Percentiles rank a stretch among this genome's conserved stretches.
These are phyloP conservation scores for Meliscaeva auricollis DNA, from an alignment of 2,888 invertebrate genomes.

Conservation along the genomic window DNA sequence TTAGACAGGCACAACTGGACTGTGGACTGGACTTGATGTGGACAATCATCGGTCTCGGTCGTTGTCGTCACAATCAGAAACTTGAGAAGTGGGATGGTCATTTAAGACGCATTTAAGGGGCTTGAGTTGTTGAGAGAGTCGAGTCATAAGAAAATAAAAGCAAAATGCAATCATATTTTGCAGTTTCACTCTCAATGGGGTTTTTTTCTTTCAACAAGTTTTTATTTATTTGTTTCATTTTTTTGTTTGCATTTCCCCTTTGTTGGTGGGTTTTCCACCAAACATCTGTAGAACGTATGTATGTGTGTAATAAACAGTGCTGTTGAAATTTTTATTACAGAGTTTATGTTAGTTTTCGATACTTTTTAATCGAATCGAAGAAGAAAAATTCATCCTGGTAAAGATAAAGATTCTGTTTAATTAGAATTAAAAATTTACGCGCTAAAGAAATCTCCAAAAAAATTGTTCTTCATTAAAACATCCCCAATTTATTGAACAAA, in stretches of 20 bases:
- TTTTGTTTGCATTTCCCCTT: slow-evolving; percentile 19
- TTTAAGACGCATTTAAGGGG: slow-evolving; percentile 26
- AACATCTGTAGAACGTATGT: background rate
- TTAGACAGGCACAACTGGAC: background rate
- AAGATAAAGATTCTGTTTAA: no score
- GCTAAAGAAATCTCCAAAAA: no score
- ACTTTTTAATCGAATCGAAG: no score
- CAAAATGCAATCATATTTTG: slow-evolving; percentile 32
- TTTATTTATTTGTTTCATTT: slow-evolving; percentile 12
- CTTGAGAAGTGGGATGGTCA: slow-evolving; percentile 23
- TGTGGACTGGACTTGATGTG: background rate
- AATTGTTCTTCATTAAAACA: no score
- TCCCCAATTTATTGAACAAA: no score
- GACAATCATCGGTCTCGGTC: background rate
- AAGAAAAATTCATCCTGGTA: no score
- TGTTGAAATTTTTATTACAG: no score
- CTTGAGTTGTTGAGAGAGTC: background rate
- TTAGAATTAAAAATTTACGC: no score
- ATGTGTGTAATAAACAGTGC: background rate
- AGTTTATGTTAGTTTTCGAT: no score
- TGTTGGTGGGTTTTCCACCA: background rate
- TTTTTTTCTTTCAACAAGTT: slow-evolving; percentile 37
- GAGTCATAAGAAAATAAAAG: background rate
- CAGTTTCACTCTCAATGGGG: slow-evolving; percentile 54
- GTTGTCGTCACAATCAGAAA: slow-evolving; percentile 2